Percentiles rank a stretch among this genome's conserved stretches.
These are phyloP conservation scores for Sinonovacula constricta DNA, from an alignment of 1,140 invertebrate genomes.

Conservation along the genomic window DNA sequence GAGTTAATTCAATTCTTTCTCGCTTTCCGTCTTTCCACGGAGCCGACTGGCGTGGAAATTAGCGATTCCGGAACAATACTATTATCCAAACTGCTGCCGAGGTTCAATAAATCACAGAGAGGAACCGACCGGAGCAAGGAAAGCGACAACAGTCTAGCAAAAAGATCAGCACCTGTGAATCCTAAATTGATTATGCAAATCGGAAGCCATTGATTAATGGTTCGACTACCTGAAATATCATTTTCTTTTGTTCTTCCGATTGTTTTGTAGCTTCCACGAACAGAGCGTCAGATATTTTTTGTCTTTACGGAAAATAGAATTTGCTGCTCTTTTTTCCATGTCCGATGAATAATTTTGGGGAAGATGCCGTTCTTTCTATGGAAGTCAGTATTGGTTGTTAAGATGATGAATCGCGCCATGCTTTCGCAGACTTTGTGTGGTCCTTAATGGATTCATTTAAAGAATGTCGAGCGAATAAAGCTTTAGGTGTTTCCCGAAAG, in stretches of 20 bases:
- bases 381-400: no score
- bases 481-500: no score
- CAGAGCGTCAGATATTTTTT: no score
- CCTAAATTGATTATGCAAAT: slow-evolving; percentile 52
- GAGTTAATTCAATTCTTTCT: slow-evolving; percentile 51
- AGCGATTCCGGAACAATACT: slow-evolving; percentile 33
- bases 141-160: slow-evolving; percentile 21
- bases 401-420: no score
- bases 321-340: neutral
- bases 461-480: no score
- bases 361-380: no score
- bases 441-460: no score
- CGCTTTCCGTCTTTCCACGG: slow-evolving; percentile 15
- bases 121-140: slow-evolving; percentile 3
- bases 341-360: no score
- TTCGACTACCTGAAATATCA: slow-evolving; percentile 32
- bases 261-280: neutral
- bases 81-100: slow-evolving; percentile 12
- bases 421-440: no score
- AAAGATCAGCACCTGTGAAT: slow-evolving; percentile 34
- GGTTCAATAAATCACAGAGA: slow-evolving; percentile 37
- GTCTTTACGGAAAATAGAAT: neutral
- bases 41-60: neutral
- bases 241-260: slow-evolving; percentile 41
- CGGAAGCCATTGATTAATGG: slow-evolving; percentile 30